Conservation (phyloP, 2,113 vertebrate genomes). For the Melanerpes formicivorus region DNA sequence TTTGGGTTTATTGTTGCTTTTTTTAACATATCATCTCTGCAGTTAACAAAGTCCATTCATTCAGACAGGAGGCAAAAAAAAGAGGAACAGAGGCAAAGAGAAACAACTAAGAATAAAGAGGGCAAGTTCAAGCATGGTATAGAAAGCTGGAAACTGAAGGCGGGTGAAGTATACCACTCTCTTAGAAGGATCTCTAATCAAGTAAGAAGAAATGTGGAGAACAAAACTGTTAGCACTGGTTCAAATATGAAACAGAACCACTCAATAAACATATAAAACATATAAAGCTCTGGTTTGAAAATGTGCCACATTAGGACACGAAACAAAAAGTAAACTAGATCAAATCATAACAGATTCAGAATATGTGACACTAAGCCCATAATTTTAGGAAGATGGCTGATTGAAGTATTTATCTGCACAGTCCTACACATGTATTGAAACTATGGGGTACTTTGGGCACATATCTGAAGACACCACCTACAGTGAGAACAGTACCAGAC, state of each 20-base stretch:
- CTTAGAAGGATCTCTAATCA: not conserved
- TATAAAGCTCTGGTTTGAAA: not conserved
- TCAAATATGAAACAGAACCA: not conserved
- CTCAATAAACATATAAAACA: not conserved
- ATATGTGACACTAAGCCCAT: not conserved
- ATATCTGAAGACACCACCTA: not conserved
- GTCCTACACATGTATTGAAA: not conserved
- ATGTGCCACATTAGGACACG: not conserved
- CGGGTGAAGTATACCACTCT: not conserved
- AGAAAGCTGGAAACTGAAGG: not conserved
- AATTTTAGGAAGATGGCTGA: not conserved
- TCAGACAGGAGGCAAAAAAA: not conserved
- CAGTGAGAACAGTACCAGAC: not conserved
- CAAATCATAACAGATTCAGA: not conserved
- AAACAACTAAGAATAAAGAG: not conserved
- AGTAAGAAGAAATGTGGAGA: not conserved
- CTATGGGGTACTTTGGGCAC: not conserved
- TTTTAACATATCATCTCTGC: not conserved
- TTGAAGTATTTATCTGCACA: not conserved
- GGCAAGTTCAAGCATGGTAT: not conserved
- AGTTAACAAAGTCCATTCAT: not conserved
- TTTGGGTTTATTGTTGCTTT: not conserved
- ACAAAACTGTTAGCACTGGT: not conserved
- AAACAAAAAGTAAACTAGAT: not conserved
- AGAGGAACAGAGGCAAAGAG: not conserved